Evolutionary conservation across 2,797 vertebrate genomes (phyloP), one percentile per base, ranked within the genome.

Genomic region (Gobio occitaniae): DNA sequence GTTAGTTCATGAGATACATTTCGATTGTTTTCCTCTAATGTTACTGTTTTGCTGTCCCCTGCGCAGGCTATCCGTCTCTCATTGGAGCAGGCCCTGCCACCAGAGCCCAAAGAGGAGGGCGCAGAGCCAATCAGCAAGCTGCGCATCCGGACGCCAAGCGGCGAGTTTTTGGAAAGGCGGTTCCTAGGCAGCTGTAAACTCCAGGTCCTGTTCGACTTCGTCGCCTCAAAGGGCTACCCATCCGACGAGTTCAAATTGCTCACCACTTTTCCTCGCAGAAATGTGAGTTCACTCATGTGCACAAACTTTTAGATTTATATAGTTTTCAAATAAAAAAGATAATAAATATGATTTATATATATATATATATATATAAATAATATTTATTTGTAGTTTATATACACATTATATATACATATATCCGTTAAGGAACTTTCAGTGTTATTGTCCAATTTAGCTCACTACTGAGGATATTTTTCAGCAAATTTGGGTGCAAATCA

Each of bases 201-300:
- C 74, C 97, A 98, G 93, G 97, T 99, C 88, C 96, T 99, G 93
- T 98, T 99, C 85, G 97, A 98, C 96, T 99, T 98, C 81, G 97
- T 99, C 91, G 98, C 98, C 92, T 99, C 98, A 93, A 99, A 99
- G 93, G 98, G 98, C 84, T 99, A 96, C 93, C 98, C 98, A 65
- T 97, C 96, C 89, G 97, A 98, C 36, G 97, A 97, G 92, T 99
- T 97, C 94, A 99, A 99, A 94, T 94, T 99, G 90, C 96, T 99
- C 93, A 99, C 98, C 92, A 99, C 98, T 95, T 99, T 99, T 95
- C 98, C 98, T 32, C 97, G 98, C 94, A 98, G 97, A 98, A 98
- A 98, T 91, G 98, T 99, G 92, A 98, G 98, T 97, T 10, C 63
- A 17, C 25, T 47, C 54, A 47, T 78, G 38, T 41, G 29, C 76